phyloP scores from a whole-genome alignment of 2,113 vertebrate genomes.

The Dendrocopos noguchii region DNA sequence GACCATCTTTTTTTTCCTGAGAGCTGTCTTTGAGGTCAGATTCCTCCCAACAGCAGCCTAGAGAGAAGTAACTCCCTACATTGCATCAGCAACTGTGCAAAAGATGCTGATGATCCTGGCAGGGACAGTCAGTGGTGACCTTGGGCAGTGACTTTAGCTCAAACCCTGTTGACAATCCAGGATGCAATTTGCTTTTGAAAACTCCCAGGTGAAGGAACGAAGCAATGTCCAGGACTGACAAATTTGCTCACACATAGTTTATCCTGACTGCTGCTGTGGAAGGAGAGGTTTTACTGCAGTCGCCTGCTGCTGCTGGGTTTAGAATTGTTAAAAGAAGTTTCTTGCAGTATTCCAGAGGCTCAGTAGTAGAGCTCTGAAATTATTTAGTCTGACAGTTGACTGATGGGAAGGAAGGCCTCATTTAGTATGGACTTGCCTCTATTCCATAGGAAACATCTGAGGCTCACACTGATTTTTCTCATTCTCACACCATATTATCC shows the following conservation, averaged over 20 bases:
- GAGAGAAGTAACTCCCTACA: not conserved
- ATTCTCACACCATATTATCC: not conserved
- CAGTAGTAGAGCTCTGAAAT: not conserved
- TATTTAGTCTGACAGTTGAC: not conserved
- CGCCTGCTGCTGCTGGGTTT: not conserved
- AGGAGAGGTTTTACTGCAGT: not conserved
- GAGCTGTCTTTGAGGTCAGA: accelerated
- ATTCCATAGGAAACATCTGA: not conserved
- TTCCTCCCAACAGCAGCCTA: not conserved
- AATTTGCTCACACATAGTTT: not conserved
- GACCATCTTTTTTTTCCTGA: not conserved
- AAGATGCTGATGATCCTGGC: not conserved
- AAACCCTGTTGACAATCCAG: not conserved
- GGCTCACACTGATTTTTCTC: not conserved
- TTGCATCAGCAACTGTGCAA: accelerated
- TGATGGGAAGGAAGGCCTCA: not conserved
- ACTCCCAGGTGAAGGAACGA: not conserved
- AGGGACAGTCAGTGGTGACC: not conserved
- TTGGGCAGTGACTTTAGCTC: not conserved
- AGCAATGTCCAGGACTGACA: not conserved
- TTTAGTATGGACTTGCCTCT: not conserved
- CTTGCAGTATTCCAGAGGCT: not conserved
- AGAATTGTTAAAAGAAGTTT: not conserved
- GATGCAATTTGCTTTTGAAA: not conserved
- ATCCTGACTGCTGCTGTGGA: not conserved